Percentiles rank a stretch among this genome's conserved stretches.
phyloP scores from a whole-genome alignment of 1,140 invertebrate genomes.

The Bicyclus anynana region DNA sequence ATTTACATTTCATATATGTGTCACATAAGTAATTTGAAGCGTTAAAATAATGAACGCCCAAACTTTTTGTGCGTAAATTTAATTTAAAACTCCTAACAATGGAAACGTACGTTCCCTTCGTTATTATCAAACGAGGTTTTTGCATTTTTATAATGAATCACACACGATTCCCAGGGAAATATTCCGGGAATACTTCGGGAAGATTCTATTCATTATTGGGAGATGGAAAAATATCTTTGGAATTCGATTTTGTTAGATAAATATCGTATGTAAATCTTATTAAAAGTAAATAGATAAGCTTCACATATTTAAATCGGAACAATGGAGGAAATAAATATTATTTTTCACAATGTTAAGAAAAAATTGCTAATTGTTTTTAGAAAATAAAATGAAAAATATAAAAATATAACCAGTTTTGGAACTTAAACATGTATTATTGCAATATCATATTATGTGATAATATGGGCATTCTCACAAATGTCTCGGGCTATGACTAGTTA shows the following conservation, averaged over 20 bases:
- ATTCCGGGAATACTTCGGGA: slow-evolving; percentile 20
- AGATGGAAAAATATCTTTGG: neutral
- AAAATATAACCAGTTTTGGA: no score
- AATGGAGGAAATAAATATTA: no score
- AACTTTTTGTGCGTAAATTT: neutral
- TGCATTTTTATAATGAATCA: slow-evolving; percentile 52
- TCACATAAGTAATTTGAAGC: neutral
- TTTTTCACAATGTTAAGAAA: no score
- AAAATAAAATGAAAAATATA: no score
- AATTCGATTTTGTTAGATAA: neutral
- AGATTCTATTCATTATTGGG: slow-evolving; percentile 27
- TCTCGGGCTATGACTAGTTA: no score
- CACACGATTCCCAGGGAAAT: slow-evolving; percentile 30
- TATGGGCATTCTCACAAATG: no score
- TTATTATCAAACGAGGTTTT: slow-evolving; percentile 38
- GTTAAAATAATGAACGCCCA: slow-evolving; percentile 7
- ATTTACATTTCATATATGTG: no score
- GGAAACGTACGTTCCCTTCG: slow-evolving; percentile 26
- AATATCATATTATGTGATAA: no score
- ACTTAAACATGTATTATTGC: no score
- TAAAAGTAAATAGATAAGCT: no score
- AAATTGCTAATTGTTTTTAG: no score
- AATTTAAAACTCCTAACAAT: slow-evolving; percentile 13
- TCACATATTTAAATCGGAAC: no score
- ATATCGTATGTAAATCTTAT: neutral